phyloP scores from a whole-genome alignment of 1,140 invertebrate genomes.

The Trinorchestia longiramus region DNA sequence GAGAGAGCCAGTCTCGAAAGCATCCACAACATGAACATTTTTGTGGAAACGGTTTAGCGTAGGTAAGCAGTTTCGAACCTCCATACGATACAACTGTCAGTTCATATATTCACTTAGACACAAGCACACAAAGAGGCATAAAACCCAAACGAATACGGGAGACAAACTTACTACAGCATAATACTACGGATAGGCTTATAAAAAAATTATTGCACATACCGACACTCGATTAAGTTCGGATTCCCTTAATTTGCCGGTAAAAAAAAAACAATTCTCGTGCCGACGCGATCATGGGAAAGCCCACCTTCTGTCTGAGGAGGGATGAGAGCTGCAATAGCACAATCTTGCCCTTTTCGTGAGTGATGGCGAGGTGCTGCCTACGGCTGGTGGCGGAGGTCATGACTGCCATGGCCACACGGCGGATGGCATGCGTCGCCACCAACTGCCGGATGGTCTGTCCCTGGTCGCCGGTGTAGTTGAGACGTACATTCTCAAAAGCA shows the following conservation, averaged over 20 bases:
- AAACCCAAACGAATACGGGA: too few relatives aligned
- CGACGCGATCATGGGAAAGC: background rate
- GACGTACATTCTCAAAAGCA: slow-evolving; percentile 96
- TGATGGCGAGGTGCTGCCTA: slow-evolving; percentile 87
- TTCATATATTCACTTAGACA: too few relatives aligned
- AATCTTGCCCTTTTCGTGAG: slow-evolving; percentile 92
- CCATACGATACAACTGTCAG: too few relatives aligned
- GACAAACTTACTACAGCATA: background rate
- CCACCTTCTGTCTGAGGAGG: slow-evolving; percentile 87
- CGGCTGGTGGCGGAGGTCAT: slow-evolving; percentile 90
- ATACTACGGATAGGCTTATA: background rate
- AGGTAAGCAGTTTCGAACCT: too few relatives aligned
- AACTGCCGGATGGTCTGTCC: slow-evolving; percentile 95
- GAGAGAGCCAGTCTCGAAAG: too few relatives aligned
- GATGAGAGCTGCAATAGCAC: slow-evolving; percentile 93
- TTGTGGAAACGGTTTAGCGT: too few relatives aligned
- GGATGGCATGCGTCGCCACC: slow-evolving; percentile 89
- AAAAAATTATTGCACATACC: too few relatives aligned
- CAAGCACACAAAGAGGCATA: too few relatives aligned
- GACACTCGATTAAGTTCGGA: background rate
- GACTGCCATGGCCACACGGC: slow-evolving; percentile 94
- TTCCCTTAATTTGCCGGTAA: background rate
- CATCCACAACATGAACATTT: too few relatives aligned
- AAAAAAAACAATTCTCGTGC: too few relatives aligned
- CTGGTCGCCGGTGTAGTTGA: slow-evolving; percentile 96